Conservation (phyloP, 2,113 vertebrate genomes). For the Syngnathus typhle region DNA sequence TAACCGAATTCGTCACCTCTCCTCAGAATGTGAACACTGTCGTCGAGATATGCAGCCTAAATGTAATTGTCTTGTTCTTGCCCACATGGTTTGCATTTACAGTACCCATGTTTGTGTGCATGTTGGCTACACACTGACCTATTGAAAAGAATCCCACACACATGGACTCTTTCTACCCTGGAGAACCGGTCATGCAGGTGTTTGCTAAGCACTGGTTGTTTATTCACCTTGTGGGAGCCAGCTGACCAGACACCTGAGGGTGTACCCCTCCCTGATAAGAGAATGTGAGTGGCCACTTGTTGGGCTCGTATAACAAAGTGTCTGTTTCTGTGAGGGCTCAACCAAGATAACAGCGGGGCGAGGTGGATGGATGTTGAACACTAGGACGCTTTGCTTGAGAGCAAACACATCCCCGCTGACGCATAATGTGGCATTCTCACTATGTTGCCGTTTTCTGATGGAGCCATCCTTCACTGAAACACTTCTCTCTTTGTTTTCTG, state of each 20-base stretch:
- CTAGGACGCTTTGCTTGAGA: constrained; percentile 14
- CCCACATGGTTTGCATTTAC: background rate
- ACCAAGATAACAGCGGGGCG: constrained; percentile 21
- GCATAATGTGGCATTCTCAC: constrained; percentile 43
- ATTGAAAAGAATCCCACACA: constrained; percentile 6
- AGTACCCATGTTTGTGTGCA: constrained; percentile 8
- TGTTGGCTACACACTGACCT: constrained; percentile 20
- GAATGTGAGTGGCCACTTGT: constrained; percentile 39
- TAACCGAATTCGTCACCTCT: constrained; percentile 31
- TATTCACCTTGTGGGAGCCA: constrained; percentile 34
- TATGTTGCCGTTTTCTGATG: constrained; percentile 47
- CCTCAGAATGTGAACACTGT: background rate
- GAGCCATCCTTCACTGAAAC: constrained; percentile 25
- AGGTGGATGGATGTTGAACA: background rate
- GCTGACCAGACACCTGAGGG: constrained; percentile 4
- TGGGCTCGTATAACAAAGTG: constrained; percentile 39
- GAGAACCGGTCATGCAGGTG: constrained; percentile 49
- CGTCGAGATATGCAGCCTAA: constrained; percentile 23
- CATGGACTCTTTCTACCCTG: constrained; percentile 11
- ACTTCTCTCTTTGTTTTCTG: constrained; percentile 4
- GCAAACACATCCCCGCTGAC: constrained; percentile 30
- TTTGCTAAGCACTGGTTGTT: constrained; percentile 8
- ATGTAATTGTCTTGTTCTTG: constrained; percentile 22
- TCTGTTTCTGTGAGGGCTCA: constrained; percentile 18
- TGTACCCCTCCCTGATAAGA: constrained; percentile 39